Percentiles rank a stretch among this genome's conserved stretches.
These are phyloP conservation scores for Azemiops feae DNA, from an alignment of 2,113 vertebrate species.

Conservation along the genomic window DNA sequence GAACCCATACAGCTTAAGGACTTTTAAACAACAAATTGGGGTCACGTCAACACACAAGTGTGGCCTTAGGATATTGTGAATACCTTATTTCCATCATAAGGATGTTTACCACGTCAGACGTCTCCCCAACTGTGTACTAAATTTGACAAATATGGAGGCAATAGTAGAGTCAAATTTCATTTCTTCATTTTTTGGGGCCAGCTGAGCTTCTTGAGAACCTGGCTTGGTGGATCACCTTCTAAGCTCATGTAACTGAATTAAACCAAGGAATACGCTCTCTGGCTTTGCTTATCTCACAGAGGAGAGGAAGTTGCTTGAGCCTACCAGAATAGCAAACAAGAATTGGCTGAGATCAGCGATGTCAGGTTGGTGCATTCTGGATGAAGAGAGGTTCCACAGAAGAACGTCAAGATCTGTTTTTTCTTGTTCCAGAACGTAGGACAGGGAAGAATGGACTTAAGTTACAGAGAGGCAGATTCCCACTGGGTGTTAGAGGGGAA, in stretches of 20 bases:
- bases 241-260: background rate
- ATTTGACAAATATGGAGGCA: background rate
- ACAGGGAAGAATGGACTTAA: too few relatives aligned
- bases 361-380: background rate
- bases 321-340: too few relatives aligned
- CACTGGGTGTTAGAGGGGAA: too few relatives aligned
- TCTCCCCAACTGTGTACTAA: background rate
- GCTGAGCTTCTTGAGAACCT: background rate
- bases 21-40: background rate
- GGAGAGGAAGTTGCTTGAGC: background rate
- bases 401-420: too few relatives aligned
- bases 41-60: background rate
- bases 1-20: background rate
- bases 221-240: background rate
- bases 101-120: slow-evolving; percentile 12
- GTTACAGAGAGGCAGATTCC: too few relatives aligned
- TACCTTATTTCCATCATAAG: slow-evolving; percentile 29
- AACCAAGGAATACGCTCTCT: background rate
- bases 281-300: background rate
- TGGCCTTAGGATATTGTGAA: background rate
- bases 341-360: background rate
- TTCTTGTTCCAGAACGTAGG: too few relatives aligned
- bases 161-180: background rate
- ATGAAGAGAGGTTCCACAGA: too few relatives aligned
- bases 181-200: background rate